phyloP scores from a whole-genome alignment of 2,113 vertebrate species.

The Todiramphus saurophagus region DNA sequence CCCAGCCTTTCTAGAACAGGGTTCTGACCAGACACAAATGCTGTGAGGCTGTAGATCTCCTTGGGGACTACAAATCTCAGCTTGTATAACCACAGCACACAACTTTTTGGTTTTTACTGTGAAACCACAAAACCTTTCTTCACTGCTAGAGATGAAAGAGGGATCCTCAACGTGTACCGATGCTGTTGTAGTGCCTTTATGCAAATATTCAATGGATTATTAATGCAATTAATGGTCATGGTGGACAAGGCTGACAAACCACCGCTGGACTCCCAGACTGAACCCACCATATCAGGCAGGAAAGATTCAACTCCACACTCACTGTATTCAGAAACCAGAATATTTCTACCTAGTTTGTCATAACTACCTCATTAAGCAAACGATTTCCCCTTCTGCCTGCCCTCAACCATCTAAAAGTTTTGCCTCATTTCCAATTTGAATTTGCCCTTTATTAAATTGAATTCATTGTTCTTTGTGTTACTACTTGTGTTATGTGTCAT shows the following conservation, averaged over 20 bases:
- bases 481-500: slow-evolving; percentile 32
- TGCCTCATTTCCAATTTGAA: slow-evolving; percentile 46
- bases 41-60: neutral
- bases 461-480: slow-evolving; percentile 36
- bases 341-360: slow-evolving; percentile 1
- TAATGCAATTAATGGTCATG: neutral
- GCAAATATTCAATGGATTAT: neutral
- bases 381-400: neutral
- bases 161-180: neutral
- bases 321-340: neutral
- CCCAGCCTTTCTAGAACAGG: neutral
- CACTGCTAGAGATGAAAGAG: neutral
- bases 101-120: neutral
- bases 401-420: slow-evolving; percentile 16
- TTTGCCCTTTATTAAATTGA: slow-evolving; percentile 55
- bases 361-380: slow-evolving; percentile 61
- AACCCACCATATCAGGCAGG: neutral
- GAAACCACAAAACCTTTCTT: neutral
- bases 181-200: neutral
- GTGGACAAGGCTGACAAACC: neutral
- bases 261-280: rapidly evolving
- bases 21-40: neutral
- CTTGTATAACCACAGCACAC: neutral
- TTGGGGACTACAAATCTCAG: neutral
- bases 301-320: neutral